Evolutionary conservation across 2,113 vertebrate species (phyloP), one percentile per base, ranked within the genome.

Genomic region (Dromaius novaehollandiae): DNA sequence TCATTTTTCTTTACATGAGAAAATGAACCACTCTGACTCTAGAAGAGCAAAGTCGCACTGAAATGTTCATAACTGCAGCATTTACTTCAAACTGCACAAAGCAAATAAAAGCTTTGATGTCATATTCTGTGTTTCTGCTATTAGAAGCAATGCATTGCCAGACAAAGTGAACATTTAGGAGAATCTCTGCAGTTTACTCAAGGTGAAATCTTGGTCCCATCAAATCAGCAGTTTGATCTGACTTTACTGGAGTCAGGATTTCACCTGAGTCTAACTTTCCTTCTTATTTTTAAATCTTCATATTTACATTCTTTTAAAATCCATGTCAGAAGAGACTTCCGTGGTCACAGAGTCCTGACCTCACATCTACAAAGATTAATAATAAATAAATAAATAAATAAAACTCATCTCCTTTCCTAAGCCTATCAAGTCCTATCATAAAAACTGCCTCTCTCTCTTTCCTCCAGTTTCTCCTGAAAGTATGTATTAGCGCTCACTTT

Each of bases 21-120:
- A 89, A 93, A 85, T 32, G 88, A 91, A 21, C 8, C 44, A 40
- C 13, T 28, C 14, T 20, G 13, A 56, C 6, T 42, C 20, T 25
- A 44, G 36, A 55, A 68, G 40, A 50, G 30, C 14, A 50, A 94
- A 88, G 61, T 75, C 61, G 21, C 19, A 30, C 63, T 74, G 55
- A 90, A 66, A 18, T 21, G 22, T 64, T 85, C 42, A n/a, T 76
- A 95, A 80, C 53, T 42, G 19, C 48, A 64, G 28, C 10, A 30
- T 5, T 18, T 82, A 60, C 81, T 75, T 93, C 60, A 34, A 94
- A 82, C 51, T 69, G n/a, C 36, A 82, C 58, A 80, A 70, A 88
- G 63, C 51, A 94, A 96, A 87, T 80, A 63, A 80, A 83, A 40
- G 15, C 79, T 95, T 94, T 89, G 79, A 88, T 88, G 44, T 86